phyloP scores from a whole-genome alignment of 2,888 invertebrate species.

The Galeruca laticollis region DNA sequence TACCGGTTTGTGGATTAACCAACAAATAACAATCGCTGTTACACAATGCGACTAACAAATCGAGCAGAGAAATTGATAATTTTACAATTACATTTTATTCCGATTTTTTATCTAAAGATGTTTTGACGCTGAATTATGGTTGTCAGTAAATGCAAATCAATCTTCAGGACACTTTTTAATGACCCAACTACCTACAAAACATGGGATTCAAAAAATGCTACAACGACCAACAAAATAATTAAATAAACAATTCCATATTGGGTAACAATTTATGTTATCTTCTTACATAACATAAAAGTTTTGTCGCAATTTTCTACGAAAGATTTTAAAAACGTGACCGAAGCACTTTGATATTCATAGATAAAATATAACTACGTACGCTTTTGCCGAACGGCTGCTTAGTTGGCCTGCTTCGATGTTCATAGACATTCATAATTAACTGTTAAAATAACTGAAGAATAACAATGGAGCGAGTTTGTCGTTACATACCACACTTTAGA shows the following conservation, averaged over 20 bases:
- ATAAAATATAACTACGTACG: slow-evolving; percentile 9
- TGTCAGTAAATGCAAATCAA: too few relatives aligned
- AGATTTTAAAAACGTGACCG: not conserved
- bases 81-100: too few relatives aligned
- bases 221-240: too few relatives aligned
- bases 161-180: too few relatives aligned
- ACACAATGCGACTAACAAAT: slow-evolving; percentile 10
- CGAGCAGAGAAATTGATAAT: too few relatives aligned
- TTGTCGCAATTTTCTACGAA: not conserved
- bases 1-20: not conserved
- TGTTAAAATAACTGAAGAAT: slow-evolving; percentile 34
- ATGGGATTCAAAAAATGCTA: too few relatives aligned
- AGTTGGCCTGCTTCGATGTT: not conserved
- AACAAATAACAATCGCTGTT: not conserved
- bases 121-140: too few relatives aligned
- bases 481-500: slow-evolving; percentile 11
- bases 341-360: slow-evolving; percentile 12
- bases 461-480: slow-evolving; percentile 24
- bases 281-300: too few relatives aligned
- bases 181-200: too few relatives aligned
- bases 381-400: not conserved
- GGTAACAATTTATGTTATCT: not conserved
- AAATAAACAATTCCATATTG: too few relatives aligned
- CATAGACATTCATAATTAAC: slow-evolving; percentile 36
- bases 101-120: too few relatives aligned